These are phyloP conservation scores for Drosophila carrolli DNA, from an alignment of 1,140 invertebrate genomes.

Conservation along the genomic window DNA sequence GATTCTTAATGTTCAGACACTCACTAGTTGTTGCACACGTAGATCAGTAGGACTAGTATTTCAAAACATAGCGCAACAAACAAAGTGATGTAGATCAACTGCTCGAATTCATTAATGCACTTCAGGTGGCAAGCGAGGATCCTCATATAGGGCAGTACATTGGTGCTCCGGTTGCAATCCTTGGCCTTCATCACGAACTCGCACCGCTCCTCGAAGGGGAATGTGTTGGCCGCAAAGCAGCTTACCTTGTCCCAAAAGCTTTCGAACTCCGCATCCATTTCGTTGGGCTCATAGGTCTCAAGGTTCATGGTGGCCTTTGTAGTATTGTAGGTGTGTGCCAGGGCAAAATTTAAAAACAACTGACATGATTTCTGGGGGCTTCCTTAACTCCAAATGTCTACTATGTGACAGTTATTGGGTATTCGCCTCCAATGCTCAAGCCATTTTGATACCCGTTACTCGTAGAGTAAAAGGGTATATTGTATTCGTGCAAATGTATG, in stretches of 20 bases:
- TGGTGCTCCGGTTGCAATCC: constrained; percentile 14
- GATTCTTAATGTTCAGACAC: too few relatives aligned
- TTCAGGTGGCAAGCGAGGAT: constrained; percentile 26
- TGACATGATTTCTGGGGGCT: not conserved
- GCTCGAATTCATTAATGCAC: constrained; percentile 21
- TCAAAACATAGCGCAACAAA: constrained; percentile 11
- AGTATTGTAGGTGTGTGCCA: not conserved
- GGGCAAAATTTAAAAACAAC: not conserved
- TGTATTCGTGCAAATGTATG: too few relatives aligned
- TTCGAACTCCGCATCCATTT: constrained; percentile 21
- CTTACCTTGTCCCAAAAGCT: constrained; percentile 21
- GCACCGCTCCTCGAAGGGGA: constrained; percentile 32
- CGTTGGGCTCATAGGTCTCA: not conserved
- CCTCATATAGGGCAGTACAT: constrained; percentile 38
- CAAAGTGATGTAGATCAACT: constrained; percentile 8
- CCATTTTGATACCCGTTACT: too few relatives aligned
- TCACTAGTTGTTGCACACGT: constrained; percentile 37
- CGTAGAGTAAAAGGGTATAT: too few relatives aligned
- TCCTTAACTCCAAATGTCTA: not conserved
- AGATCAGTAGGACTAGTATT: constrained; percentile 12
- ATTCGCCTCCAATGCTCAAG: too few relatives aligned
- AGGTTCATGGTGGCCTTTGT: not conserved
- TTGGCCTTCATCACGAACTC: constrained; percentile 20
- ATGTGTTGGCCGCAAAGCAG: constrained; percentile 20
- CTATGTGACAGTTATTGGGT: not conserved